These are phyloP conservation scores for Smutsia gigantea DNA, from an alignment of 2,797 vertebrate genomes.

Conservation along the genomic window DNA sequence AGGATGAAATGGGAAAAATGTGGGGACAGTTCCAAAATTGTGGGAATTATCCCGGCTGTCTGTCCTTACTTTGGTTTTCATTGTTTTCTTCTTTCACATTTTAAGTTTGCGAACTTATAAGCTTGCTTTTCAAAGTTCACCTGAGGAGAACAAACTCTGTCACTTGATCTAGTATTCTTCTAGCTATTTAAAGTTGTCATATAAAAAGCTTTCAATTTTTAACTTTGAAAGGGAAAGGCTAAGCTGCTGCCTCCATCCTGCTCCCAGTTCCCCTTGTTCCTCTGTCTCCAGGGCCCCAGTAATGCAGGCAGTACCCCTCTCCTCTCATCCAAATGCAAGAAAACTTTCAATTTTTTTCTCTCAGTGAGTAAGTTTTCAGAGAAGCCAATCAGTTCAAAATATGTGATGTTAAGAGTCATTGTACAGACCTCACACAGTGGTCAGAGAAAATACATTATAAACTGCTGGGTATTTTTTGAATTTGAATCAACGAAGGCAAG, in stretches of 20 bases:
- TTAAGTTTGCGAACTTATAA: constrained; percentile 24
- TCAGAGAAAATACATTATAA: neutral
- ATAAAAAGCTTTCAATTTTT: neutral
- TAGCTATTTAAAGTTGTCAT: neutral
- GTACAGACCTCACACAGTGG: neutral
- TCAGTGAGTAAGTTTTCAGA: neutral
- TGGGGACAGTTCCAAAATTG: neutral
- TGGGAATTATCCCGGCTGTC: neutral
- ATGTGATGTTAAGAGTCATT: neutral
- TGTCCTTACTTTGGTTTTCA: constrained; percentile 37
- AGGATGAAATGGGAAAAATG: constrained; percentile 37
- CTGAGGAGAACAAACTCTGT: neutral
- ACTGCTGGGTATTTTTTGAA: neutral
- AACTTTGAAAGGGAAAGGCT: neutral
- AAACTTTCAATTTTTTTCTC: neutral
- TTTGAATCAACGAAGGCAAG: neutral
- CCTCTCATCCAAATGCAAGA: neutral
- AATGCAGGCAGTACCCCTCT: neutral
- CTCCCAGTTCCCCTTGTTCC: neutral
- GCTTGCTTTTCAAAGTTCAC: neutral
- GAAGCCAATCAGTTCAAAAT: constrained; percentile 33
- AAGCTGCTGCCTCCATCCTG: neutral
- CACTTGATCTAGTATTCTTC: neutral
- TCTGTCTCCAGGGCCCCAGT: neutral
- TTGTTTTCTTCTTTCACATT: constrained; percentile 47